Evolutionary conservation across 2,113 vertebrate genomes (phyloP), one percentile per base, ranked within the genome.

Genomic region (Steatornis caripensis): DNA sequence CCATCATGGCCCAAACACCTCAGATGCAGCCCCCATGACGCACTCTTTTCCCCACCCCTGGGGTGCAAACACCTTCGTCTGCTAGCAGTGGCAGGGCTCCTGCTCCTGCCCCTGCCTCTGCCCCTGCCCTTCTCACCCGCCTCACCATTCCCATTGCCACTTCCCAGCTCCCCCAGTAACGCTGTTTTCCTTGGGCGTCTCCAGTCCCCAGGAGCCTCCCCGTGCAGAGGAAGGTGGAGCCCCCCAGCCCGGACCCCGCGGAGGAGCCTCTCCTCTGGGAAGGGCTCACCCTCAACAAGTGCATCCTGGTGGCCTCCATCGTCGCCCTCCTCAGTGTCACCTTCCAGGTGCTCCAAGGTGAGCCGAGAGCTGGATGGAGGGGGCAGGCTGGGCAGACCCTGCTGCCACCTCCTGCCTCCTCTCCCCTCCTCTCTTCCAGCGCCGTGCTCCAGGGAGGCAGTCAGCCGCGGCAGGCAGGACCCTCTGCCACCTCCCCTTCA

Each of bases 251-350:
- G 10, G 93, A 96, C 11, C 89, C 93, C 0, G 16, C 16, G 0
- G 97, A 95, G 41, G 97, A 98, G 48, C 97, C 96, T 3, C 94
- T 97, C 60, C 99, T 99, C 53, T 99, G 99, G 99, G 98, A 98
- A 49, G 98, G 98, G 14, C 69, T 99, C 83, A 98, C 98, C 3
- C 98, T 99, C 96, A 99, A 99, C 97, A 98, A 98, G 77, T 99
- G 99, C 93, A 89, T 99, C 58, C 95, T 98, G 62, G 81, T 99
- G 80, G 98, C 99, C 11, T 97, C 99, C 4, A 26, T 98, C 2
- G 84, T 99, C 1, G 98, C 99, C 43, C 89, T 99, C 45, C 97
- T 99, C 93, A 99, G 98, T 53, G 98, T 99, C 8, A 98, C 98
- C n/a, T 97, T 99, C 84, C 98, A 98, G 93, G 98, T 99, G 64